phyloP scores from a whole-genome alignment of 2,797 vertebrate species.

The Tadarida brasiliensis region DNA sequence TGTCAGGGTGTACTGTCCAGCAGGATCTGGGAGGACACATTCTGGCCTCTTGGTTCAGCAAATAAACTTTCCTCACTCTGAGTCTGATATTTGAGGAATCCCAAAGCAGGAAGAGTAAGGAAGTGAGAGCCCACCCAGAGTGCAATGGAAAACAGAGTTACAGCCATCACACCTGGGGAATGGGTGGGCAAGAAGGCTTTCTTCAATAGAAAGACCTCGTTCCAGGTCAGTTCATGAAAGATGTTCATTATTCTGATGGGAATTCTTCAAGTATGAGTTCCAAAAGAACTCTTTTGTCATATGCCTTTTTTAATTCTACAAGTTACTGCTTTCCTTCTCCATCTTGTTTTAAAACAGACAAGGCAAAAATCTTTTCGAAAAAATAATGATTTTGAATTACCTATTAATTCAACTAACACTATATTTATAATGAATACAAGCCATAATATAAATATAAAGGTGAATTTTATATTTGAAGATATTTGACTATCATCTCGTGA shows the following conservation, averaged over 20 bases:
- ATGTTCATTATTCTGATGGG: neutral
- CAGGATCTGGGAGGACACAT: neutral
- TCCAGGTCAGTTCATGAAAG: neutral
- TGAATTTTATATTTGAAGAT: constrained; percentile 1
- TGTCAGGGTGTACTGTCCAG: neutral
- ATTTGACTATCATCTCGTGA: neutral
- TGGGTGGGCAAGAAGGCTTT: neutral
- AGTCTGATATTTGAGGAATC: neutral
- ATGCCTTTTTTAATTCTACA: neutral
- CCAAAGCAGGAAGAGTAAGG: neutral
- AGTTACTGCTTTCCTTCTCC: constrained; percentile 31
- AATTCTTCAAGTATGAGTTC: neutral
- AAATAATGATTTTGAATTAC: constrained; percentile 41
- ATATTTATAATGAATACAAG: constrained; percentile 40
- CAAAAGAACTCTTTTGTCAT: constrained; percentile 11
- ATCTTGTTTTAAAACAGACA: constrained; percentile 24
- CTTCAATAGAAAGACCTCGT: neutral
- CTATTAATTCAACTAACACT: neutral
- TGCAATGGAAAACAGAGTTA: neutral
- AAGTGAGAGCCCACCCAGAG: neutral
- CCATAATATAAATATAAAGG: constrained; percentile 22
- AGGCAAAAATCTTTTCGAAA: constrained; percentile 31
- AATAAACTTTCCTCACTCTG: neutral
- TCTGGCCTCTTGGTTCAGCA: neutral
- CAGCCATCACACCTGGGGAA: rapidly evolving